A percentile compares a stretch with the other conserved stretches of the same genome.
These are phyloP conservation scores for Microctonus aethiopoides DNA, from an alignment of 2,888 invertebrate genomes.

Conservation along the genomic window DNA sequence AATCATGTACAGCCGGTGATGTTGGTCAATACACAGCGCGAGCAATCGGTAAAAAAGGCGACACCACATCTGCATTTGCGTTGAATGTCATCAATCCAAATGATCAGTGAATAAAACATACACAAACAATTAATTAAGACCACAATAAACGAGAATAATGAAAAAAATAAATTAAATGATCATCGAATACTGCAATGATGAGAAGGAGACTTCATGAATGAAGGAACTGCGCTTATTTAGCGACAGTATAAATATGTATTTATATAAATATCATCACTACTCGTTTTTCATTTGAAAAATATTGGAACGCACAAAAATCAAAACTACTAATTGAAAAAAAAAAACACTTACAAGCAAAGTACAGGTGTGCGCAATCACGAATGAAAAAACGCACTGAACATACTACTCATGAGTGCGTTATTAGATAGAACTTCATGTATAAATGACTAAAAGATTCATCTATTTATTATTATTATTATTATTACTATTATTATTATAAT, in stretches of 20 bases:
- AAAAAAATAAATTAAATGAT: constrained; percentile 12
- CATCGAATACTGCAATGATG: not conserved
- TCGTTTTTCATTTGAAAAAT: constrained; percentile 10
- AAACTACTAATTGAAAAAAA: not conserved
- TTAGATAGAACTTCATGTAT: constrained; percentile 43
- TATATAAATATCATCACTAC: not conserved
- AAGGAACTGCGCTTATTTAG: not conserved
- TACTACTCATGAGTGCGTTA: constrained; percentile 23
- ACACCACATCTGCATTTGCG: constrained; percentile 86
- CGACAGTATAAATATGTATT: not conserved
- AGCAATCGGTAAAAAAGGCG: constrained; percentile 87
- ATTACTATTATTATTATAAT: constrained; percentile 42
- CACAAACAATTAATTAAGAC: constrained; percentile 15
- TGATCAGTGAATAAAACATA: constrained; percentile 66
- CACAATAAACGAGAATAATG: constrained; percentile 4
- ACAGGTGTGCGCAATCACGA: not conserved
- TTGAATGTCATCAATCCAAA: constrained; percentile 78
- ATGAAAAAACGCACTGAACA: constrained; percentile 2
- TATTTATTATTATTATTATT: constrained; percentile 45
- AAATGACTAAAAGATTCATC: constrained; percentile 46
- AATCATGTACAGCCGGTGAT: constrained; percentile 79
- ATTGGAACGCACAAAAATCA: not conserved
- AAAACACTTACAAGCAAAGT: constrained; percentile 1
- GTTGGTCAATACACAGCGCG: constrained; percentile 90
- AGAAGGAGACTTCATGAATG: not conserved